phyloP scores from a whole-genome alignment of 1,140 invertebrate species.

The Drosophila paulistorum region DNA sequence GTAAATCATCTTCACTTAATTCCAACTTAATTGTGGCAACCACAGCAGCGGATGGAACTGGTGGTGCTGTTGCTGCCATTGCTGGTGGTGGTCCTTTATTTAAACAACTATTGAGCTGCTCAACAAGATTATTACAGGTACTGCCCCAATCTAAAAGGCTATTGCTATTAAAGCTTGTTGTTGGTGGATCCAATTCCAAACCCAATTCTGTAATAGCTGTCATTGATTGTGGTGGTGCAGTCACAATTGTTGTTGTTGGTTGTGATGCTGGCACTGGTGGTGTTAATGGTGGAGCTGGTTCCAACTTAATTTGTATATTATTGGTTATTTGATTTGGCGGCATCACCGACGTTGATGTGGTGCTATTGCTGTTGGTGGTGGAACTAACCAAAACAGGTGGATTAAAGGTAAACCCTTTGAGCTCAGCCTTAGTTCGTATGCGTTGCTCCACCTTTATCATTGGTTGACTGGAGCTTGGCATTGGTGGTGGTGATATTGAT shows the following conservation, averaged over 20 bases:
- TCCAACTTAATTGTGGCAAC: conserved; percentile 55
- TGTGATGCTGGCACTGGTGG: neutral
- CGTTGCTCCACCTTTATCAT: conserved; percentile 85
- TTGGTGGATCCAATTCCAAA: conserved; percentile 28
- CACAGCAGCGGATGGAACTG: neutral
- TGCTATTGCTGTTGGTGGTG: conserved; percentile 24
- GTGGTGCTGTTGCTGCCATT: neutral
- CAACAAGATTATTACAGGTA: conserved; percentile 77
- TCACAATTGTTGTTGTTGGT: neutral
- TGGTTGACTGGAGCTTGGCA: neutral
- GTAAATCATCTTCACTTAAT: conserved; percentile 67
- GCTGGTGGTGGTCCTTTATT: conserved; percentile 34
- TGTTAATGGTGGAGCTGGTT: conserved; percentile 42
- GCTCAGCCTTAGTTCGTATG: conserved; percentile 91
- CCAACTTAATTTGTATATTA: conserved; percentile 67
- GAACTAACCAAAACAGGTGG: conserved; percentile 57
- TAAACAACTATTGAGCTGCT: conserved; percentile 59
- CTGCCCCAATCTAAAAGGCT: conserved; percentile 74
- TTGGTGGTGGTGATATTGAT: neutral
- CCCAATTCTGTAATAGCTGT: conserved; percentile 31
- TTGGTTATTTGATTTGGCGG: conserved; percentile 55
- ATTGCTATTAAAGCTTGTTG: conserved; percentile 32
- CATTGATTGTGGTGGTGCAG: neutral
- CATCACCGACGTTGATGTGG: neutral
- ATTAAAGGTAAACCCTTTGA: conserved; percentile 86